A percentile compares a stretch with the other conserved stretches of the same genome.
Conservation (phyloP, 2,888 invertebrate species). For the Fragum whitleyi region DNA sequence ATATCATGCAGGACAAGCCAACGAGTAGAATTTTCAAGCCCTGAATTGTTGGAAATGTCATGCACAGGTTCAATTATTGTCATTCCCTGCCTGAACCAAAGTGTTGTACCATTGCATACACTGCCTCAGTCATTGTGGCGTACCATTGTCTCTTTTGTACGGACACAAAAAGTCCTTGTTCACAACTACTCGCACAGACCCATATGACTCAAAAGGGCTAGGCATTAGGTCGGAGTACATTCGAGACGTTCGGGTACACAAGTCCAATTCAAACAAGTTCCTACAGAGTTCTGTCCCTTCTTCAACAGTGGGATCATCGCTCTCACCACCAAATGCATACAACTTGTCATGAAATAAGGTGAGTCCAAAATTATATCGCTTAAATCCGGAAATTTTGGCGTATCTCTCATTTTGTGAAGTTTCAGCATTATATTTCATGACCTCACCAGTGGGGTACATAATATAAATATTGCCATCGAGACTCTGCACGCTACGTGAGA, state of each 20-base stretch:
- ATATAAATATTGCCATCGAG: slow-evolving; percentile 60
- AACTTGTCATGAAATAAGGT: slow-evolving; percentile 62
- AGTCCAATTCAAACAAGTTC: slow-evolving; percentile 55
- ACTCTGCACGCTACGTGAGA: slow-evolving; percentile 62
- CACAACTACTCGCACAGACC: slow-evolving; percentile 61
- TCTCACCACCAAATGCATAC: slow-evolving; percentile 67
- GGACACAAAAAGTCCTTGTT: slow-evolving; percentile 59
- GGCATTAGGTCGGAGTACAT: slow-evolving; percentile 65
- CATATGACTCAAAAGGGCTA: slow-evolving; percentile 67
- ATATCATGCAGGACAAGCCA: no score
- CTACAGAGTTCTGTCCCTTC: slow-evolving; percentile 68
- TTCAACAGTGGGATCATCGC: slow-evolving; percentile 68
- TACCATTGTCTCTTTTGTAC: slow-evolving; percentile 60
- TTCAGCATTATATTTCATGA: slow-evolving; percentile 62
- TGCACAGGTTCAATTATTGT: no score
- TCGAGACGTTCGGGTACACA: slow-evolving; percentile 39
- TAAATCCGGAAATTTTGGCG: slow-evolving; percentile 66
- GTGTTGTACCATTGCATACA: no score
- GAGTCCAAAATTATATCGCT: slow-evolving; percentile 68
- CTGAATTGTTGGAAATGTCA: no score
- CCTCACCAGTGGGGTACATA: slow-evolving; percentile 68
- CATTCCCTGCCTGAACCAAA: no score
- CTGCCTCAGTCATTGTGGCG: slow-evolving; percentile 9
- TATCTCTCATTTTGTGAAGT: slow-evolving; percentile 53
- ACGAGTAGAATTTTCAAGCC: no score